Evolutionary conservation across 2,888 invertebrate species (phyloP).

Genomic region (Spialia ferax): DNA sequence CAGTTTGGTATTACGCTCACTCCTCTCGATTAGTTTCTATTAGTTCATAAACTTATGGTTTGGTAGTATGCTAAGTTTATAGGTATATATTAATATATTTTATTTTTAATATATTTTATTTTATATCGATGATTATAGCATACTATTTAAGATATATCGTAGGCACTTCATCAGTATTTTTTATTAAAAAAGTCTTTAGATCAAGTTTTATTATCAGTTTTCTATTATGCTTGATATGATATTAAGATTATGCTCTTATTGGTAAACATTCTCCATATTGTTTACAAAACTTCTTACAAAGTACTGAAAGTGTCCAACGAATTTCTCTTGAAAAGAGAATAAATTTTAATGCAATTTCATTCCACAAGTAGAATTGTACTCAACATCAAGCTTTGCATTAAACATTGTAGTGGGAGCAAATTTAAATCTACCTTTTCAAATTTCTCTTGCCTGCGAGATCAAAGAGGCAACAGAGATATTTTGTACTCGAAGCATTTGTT

Average conservation of each 20-base stretch:
- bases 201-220: too few species aligned
- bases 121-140: too few species aligned
- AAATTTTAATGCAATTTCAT: conserved; percentile 21
- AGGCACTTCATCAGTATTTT: too few species aligned
- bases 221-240: too few species aligned
- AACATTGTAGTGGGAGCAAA: conserved; percentile 15
- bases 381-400: conserved; percentile 17
- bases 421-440: conserved; percentile 26
- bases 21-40: not conserved
- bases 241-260: not conserved
- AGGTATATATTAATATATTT: too few species aligned
- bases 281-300: not conserved
- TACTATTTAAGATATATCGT: too few species aligned
- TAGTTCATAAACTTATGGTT: not conserved
- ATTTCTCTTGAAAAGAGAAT: conserved; percentile 11
- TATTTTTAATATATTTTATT: too few species aligned
- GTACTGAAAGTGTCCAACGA: not conserved
- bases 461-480: conserved; percentile 3
- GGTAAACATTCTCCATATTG: not conserved
- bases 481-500: not conserved
- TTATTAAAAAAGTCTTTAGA: too few species aligned
- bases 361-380: conserved; percentile 16
- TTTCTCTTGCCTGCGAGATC: conserved; percentile 17
- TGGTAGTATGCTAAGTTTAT: not conserved
- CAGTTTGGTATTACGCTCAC: conserved; percentile 7